These are phyloP conservation scores for Cosmopolites sordidus DNA, from an alignment of 2,888 invertebrate species.

Conservation along the genomic window DNA sequence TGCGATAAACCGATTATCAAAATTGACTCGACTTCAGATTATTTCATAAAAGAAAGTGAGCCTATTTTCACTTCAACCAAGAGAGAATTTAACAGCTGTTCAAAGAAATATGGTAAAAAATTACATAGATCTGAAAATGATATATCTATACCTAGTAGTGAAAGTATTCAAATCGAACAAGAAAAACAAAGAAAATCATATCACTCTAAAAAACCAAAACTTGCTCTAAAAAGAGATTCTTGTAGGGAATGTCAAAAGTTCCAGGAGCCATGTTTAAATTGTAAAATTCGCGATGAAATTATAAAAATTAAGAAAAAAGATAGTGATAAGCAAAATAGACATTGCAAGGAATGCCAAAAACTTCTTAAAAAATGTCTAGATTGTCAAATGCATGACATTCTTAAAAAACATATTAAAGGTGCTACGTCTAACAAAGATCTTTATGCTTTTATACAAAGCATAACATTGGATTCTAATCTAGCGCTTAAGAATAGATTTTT, in stretches of 20 bases:
- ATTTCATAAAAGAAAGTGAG: conserved; percentile 15
- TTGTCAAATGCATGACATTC: conserved; percentile 2
- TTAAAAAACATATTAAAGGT: conserved; percentile 6
- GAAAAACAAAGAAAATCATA: background rate
- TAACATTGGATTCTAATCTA: background rate
- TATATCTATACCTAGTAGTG: conserved; percentile 29
- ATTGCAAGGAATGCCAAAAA: background rate
- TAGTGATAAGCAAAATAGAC: background rate
- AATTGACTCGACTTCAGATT: conserved; percentile 11
- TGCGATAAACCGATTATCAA: conserved; percentile 1
- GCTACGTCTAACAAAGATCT: background rate
- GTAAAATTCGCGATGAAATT: conserved; percentile 6
- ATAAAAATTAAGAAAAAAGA: conserved; percentile 7
- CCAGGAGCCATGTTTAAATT: conserved; percentile 13
- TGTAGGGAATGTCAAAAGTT: too few species aligned
- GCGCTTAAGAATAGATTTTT: conserved; percentile 2
- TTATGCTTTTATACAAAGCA: background rate
- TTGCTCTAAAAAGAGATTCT: background rate
- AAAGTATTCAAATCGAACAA: background rate
- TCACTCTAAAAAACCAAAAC: background rate
- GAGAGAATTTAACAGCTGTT: background rate
- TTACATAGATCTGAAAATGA: conserved; percentile 39
- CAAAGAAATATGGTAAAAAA: conserved; percentile 25
- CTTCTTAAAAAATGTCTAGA: background rate
- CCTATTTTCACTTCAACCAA: background rate